phyloP scores from a whole-genome alignment of 2,888 invertebrate genomes.

The Apantesis nais region DNA sequence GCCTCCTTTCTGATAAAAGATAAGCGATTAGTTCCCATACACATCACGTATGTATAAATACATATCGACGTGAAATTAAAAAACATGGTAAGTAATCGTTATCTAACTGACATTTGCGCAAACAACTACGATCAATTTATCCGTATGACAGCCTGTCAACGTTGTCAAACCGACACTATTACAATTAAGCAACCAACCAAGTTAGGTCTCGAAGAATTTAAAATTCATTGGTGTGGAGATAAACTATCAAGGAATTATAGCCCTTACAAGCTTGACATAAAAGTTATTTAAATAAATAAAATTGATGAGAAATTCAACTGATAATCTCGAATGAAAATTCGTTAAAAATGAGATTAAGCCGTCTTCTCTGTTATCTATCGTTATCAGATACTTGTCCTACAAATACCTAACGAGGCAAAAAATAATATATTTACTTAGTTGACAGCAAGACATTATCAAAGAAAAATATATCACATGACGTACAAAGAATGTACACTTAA shows the following conservation, averaged over 20 bases:
- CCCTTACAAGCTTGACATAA: slow-evolving; percentile 53
- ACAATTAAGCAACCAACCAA: slow-evolving; percentile 83
- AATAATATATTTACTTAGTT: slow-evolving; percentile 73
- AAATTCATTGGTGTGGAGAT: slow-evolving; percentile 51
- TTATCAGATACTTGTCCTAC: slow-evolving; percentile 74
- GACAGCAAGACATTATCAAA: slow-evolving; percentile 70
- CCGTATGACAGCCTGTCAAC: slow-evolving; percentile 79
- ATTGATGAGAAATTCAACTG: slow-evolving; percentile 51
- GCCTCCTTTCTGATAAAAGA: slow-evolving; percentile 51
- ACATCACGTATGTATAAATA: slow-evolving; percentile 45
- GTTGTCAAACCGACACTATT: slow-evolving; percentile 80
- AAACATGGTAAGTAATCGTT: slow-evolving; percentile 77
- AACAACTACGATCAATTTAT: slow-evolving; percentile 83
- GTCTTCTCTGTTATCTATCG: slow-evolving; percentile 80
- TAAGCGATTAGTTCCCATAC: slow-evolving; percentile 68
- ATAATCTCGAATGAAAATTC: slow-evolving; percentile 75
- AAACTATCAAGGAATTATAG: slow-evolving; percentile 52
- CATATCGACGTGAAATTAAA: slow-evolving; percentile 72
- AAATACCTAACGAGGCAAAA: slow-evolving; percentile 71
- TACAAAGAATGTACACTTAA: slow-evolving; percentile 39
- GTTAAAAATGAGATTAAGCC: slow-evolving; percentile 83
- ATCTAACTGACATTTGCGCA: slow-evolving; percentile 81
- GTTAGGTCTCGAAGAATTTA: slow-evolving; percentile 69
- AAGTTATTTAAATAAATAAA: slow-evolving; percentile 35
- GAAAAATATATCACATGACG: slow-evolving; percentile 63